Conservation (phyloP, 2,888 invertebrate species). For the Acanthosepion esculentum region DNA sequence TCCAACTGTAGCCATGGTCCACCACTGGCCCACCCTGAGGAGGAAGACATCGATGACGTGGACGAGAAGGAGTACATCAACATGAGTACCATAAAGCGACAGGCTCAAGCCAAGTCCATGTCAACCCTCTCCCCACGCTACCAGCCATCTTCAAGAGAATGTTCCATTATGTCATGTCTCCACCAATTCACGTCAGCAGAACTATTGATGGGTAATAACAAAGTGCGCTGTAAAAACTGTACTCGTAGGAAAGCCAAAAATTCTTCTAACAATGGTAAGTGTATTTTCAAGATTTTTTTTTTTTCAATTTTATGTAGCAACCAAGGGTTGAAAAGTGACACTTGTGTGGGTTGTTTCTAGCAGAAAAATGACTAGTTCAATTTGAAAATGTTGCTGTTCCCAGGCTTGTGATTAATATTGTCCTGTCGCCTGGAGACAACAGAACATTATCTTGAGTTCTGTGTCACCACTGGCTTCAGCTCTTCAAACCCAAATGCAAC, state of each 20-base stretch:
- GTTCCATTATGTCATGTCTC: constrained; percentile 86
- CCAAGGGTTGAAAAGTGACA: no score
- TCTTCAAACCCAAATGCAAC: no score
- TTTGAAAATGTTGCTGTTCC: no score
- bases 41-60: constrained; percentile 38
- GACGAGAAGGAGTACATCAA: constrained; percentile 42
- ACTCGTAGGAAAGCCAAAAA: constrained; percentile 75
- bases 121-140: constrained; percentile 76
- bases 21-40: constrained; percentile 44
- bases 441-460: no score
- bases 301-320: not conserved
- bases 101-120: constrained; percentile 53
- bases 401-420: no score
- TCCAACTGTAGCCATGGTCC: constrained; percentile 45
- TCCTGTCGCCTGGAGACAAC: no score
- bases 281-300: not conserved
- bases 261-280: constrained; percentile 34
- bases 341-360: no score
- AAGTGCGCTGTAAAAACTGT: constrained; percentile 93
- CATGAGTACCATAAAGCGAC: constrained; percentile 34
- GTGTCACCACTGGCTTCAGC: no score
- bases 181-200: constrained; percentile 94
- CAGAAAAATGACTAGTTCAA: no score
- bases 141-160: constrained; percentile 77
- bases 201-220: constrained; percentile 91